Conservation (phyloP, 2,113 vertebrate species). For the Ursus arctos region DNA sequence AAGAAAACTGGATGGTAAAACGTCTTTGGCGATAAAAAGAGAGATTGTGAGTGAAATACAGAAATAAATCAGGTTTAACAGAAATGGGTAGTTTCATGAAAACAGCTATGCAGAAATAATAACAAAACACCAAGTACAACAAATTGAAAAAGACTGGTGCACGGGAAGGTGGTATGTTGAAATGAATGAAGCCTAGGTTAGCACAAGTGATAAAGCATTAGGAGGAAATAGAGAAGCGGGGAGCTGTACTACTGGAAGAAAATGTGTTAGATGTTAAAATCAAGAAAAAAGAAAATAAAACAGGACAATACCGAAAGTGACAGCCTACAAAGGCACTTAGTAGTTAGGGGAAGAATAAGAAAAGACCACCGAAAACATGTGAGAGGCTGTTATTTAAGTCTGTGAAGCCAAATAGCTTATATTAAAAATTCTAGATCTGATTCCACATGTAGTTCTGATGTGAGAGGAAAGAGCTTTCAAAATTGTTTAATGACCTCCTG, state of each 20-base stretch:
- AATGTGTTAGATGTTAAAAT: slow-evolving; percentile 24
- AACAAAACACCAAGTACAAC: background rate
- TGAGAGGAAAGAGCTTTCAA: slow-evolving; percentile 74
- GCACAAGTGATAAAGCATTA: background rate
- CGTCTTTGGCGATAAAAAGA: slow-evolving; percentile 40
- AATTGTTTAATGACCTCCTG: slow-evolving; percentile 78
- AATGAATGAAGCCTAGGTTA: background rate
- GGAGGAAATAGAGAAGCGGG: background rate
- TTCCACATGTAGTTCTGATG: slow-evolving; percentile 62
- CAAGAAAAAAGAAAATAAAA: background rate
- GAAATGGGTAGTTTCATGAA: background rate
- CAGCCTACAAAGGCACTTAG: background rate
- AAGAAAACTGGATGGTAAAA: background rate
- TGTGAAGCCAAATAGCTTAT: slow-evolving; percentile 25
- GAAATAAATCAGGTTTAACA: slow-evolving; percentile 21
- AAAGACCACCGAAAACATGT: background rate
- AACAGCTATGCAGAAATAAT: background rate
- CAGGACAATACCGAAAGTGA: background rate
- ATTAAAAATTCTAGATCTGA: slow-evolving; percentile 64
- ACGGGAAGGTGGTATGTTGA: background rate
- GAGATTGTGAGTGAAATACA: slow-evolving; percentile 8
- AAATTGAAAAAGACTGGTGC: background rate
- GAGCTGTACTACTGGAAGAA: background rate
- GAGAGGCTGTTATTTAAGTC: slow-evolving; percentile 24
- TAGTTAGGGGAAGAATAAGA: background rate